phyloP scores from a whole-genome alignment of 1,140 invertebrate genomes.

The Megalopta genalis region DNA sequence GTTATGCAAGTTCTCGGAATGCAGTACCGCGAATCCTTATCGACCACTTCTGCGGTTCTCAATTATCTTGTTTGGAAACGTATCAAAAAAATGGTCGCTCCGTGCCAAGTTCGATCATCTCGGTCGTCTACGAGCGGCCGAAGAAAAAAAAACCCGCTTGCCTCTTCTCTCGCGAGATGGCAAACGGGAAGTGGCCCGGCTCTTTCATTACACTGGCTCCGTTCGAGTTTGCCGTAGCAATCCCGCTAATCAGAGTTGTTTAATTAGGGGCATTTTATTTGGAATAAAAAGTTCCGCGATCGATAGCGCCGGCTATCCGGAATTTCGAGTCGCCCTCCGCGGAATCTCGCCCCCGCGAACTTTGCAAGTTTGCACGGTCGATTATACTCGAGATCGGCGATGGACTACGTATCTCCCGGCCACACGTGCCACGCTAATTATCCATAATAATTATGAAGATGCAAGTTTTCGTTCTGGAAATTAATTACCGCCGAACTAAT shows the following conservation, averaged over 20 bases:
- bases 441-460: too few relatives aligned
- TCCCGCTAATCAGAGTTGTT: background rate
- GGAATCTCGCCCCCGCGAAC: too few relatives aligned
- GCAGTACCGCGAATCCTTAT: background rate
- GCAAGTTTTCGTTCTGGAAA: too few relatives aligned
- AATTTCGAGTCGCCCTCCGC: background rate
- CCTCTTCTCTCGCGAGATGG: background rate
- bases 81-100: background rate
- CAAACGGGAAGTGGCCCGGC: background rate
- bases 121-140: too few relatives aligned
- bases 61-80: background rate
- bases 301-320: background rate
- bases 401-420: too few relatives aligned
- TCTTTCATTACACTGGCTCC: background rate
- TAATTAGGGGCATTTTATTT: slow-evolving; percentile 2
- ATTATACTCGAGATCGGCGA: too few relatives aligned
- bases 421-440: too few relatives aligned
- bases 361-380: too few relatives aligned
- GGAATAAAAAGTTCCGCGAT: too few relatives aligned
- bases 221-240: background rate
- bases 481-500: too few relatives aligned
- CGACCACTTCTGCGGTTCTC: background rate
- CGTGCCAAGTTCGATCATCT: background rate
- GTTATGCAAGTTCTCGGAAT: too few relatives aligned
- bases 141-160: background rate